Evolutionary conservation across 2,797 vertebrate species (phyloP), one percentile per base, ranked within the genome.

Genomic region (Silurus lanzhouensis): DNA sequence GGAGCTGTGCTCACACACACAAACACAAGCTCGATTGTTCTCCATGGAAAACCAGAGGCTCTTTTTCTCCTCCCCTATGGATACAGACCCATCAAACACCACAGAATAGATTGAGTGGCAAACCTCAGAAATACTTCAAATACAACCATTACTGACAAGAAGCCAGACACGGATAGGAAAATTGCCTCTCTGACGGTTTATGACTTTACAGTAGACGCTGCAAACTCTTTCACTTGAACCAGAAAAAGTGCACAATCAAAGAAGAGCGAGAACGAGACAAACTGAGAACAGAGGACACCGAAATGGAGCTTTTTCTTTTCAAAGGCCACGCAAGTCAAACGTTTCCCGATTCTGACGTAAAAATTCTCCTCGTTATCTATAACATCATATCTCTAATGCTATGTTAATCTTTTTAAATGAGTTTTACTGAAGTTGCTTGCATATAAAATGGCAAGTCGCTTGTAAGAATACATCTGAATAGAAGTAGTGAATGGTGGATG

Each of bases 1-100:
- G 80, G 86, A 85, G 82, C 71, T 60, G 75, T 78, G 63, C 61
- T 55, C 84, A 77, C 76, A 85, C 67, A 38, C 52, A 63, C n/a
- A 89, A 78, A 60, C 60, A 68, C 14, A 38, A 82, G 38, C 72
- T 86, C 79, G 75, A 77, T 87, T 82, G 87, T 89, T 87, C 84
- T 76, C 80, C 63, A 17, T 6, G 46, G 77, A 79, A 46, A 63
- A 63, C 38, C 77, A 61, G 1, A 61, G n/a, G 74, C 74, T 27
- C 75, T 27, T 27, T 10, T 75, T 57, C 27, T 7, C 6, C 1
- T 17, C 8, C 27, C 44, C 74, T 82, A 67, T 63, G 52, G 60
- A 84, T 85, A 75, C 76, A 86, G 78, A 84, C 78, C 48, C 48
- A 63, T 82, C 72, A 84, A 57, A 72, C 71, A 6, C 55, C 66